These are phyloP conservation scores for Micropterix aruncella DNA, from an alignment of 2,888 invertebrate genomes.

Conservation along the genomic window DNA sequence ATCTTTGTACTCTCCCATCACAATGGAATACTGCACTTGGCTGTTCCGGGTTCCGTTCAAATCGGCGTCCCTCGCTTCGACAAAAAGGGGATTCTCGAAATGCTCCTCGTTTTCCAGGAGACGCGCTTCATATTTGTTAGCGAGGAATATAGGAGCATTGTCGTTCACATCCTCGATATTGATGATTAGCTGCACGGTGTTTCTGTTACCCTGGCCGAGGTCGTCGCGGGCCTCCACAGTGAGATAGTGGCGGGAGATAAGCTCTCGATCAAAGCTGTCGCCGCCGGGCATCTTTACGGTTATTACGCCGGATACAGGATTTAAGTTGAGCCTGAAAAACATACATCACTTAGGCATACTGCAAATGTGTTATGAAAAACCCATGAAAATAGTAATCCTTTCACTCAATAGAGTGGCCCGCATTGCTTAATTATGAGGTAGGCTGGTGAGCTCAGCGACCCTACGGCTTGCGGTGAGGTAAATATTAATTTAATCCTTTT, in stretches of 20 bases:
- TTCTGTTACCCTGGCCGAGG: conserved; percentile 70
- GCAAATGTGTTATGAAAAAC: too few relatives aligned
- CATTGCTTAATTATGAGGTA: too few relatives aligned
- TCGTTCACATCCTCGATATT: conserved; percentile 82
- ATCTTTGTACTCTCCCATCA: conserved; percentile 57
- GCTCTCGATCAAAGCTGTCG: conserved; percentile 73
- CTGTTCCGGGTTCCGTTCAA: conserved; percentile 80
- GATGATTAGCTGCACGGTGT: conserved; percentile 70
- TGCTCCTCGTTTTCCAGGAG: conserved; percentile 68
- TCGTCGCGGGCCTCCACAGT: conserved; percentile 86
- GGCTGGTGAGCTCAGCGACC: too few relatives aligned
- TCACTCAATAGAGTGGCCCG: too few relatives aligned
- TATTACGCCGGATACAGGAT: conserved; percentile 71
- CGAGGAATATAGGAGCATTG: conserved; percentile 74
- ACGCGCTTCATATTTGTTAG: conserved; percentile 68
- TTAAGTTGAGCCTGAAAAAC: conserved; percentile 59
- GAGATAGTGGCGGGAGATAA: conserved; percentile 67
- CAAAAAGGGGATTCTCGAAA: conserved; percentile 60
- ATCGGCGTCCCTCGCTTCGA: conserved; percentile 77
- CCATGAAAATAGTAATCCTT: too few relatives aligned
- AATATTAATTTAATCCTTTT: too few relatives aligned
- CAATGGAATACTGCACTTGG: conserved; percentile 66
- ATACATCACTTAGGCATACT: too few relatives aligned
- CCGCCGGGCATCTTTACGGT: conserved; percentile 65
- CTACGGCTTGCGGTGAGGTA: too few relatives aligned